Percentiles rank a stretch among this genome's conserved stretches.
These are phyloP conservation scores for Gavia stellata DNA, from an alignment of 2,113 vertebrate species.

Conservation along the genomic window DNA sequence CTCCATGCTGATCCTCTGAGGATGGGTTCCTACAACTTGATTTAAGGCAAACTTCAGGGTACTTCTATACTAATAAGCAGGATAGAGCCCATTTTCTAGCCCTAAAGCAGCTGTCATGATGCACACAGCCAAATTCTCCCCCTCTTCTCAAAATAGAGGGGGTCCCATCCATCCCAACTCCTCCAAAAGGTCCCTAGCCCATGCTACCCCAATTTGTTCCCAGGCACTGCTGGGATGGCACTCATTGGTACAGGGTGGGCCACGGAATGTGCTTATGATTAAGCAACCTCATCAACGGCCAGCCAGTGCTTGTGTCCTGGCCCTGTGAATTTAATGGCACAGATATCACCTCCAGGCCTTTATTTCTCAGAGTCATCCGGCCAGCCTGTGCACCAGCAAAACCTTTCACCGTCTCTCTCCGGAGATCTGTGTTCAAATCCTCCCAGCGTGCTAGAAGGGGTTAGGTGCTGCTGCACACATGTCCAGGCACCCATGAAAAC, in stretches of 20 bases:
- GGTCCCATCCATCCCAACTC: not conserved
- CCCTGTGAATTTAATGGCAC: not conserved
- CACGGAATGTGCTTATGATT: not conserved
- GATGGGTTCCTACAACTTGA: not conserved
- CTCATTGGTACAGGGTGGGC: not conserved
- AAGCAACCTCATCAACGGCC: not conserved
- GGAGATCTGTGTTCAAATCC: not conserved
- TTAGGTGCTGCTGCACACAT: not conserved
- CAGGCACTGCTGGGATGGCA: accelerated
- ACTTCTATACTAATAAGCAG: not conserved
- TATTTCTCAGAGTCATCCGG: not conserved
- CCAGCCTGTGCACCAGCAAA: not conserved
- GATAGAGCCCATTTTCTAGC: not conserved
- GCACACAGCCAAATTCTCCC: not conserved
- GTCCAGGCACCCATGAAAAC: not conserved
- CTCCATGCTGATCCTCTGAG: not conserved
- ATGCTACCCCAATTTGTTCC: not conserved
- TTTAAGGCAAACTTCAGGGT: not conserved
- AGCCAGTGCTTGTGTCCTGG: not conserved
- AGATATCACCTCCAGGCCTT: not conserved
- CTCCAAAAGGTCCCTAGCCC: not conserved
- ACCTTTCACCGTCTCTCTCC: not conserved
- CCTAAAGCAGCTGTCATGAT: not conserved
- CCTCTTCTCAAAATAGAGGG: not conserved
- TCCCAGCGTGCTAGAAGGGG: not conserved